Conservation (phyloP, 2,888 invertebrate genomes). For the Lasius fuliginosus region DNA sequence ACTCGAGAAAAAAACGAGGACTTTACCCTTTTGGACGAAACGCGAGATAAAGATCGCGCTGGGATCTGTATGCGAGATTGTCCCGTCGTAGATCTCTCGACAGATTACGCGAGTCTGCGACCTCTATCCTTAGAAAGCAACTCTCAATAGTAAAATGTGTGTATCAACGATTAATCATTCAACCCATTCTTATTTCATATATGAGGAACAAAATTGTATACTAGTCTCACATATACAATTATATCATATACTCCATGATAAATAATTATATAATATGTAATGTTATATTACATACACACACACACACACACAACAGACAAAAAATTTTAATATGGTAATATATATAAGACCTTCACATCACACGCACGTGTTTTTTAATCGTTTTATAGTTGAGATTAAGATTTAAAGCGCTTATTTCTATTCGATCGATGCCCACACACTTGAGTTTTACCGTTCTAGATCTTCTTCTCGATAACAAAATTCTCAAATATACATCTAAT, state of each 20-base stretch:
- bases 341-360: background rate
- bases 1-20: slow-evolving; percentile 6
- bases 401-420: background rate
- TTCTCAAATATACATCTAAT: slow-evolving; percentile 16
- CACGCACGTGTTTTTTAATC: background rate
- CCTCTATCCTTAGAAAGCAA: background rate
- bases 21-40: slow-evolving; percentile 14
- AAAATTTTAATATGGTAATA: background rate
- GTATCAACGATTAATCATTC: background rate
- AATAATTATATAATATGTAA: slow-evolving; percentile 4
- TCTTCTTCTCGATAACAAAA: background rate
- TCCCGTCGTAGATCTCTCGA: slow-evolving; percentile 4
- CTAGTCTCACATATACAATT: background rate
- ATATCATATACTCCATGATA: background rate
- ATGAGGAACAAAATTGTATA: background rate
- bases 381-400: background rate
- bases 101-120: background rate
- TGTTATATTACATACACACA: background rate
- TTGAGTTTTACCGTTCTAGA: background rate
- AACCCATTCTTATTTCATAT: background rate
- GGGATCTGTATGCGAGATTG: slow-evolving; percentile 3
- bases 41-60: slow-evolving; percentile 18
- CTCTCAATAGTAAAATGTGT: background rate
- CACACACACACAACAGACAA: too few relatives aligned
- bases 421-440: background rate